Evolutionary conservation across 2,113 vertebrate species (phyloP).

Genomic region (Theristicus caerulescens): DNA sequence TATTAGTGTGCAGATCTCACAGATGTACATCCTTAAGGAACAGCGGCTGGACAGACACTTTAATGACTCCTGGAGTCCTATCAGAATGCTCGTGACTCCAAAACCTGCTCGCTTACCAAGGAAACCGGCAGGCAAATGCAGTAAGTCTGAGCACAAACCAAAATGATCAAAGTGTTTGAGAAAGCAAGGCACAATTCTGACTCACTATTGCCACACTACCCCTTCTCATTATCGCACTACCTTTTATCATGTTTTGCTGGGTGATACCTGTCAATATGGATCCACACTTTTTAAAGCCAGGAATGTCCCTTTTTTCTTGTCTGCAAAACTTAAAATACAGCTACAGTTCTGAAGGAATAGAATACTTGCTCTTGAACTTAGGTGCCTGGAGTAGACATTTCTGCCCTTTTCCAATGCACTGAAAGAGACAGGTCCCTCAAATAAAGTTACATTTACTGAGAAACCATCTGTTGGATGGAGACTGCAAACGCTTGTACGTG

Average conservation of each 20-base stretch:
- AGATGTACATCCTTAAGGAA: background rate
- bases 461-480: background rate
- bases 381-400: background rate
- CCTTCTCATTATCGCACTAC: background rate
- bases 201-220: background rate
- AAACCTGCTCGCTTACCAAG: background rate
- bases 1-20: background rate
- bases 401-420: background rate
- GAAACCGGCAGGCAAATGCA: background rate
- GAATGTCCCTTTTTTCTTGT: background rate
- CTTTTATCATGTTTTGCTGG: background rate
- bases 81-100: background rate
- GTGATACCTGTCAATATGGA: background rate
- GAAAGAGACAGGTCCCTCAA: background rate
- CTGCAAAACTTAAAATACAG: background rate
- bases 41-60: background rate
- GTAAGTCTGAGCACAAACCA: background rate
- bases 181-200: background rate
- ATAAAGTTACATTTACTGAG: background rate
- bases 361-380: background rate
- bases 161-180: background rate
- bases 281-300: background rate
- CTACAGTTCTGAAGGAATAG: background rate
- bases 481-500: rapidly evolving
- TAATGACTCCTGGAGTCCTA: background rate